Conservation (phyloP, 2,797 vertebrate genomes). For the Dendrocincla fuliginosa region DNA sequence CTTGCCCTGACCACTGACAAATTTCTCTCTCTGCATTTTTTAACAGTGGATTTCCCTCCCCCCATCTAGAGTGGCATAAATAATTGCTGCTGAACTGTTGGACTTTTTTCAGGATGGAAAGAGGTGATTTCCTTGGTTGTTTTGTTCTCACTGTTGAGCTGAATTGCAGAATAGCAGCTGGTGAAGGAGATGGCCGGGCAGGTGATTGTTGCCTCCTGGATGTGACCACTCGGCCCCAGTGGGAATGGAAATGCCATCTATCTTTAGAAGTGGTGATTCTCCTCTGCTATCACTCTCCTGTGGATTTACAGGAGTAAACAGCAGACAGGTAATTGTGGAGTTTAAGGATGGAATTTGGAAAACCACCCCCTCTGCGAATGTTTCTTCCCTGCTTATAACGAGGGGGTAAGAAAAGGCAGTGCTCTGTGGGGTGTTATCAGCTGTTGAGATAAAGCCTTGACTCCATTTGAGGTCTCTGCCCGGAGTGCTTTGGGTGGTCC, state of each 20-base stretch:
- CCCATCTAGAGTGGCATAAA: neutral
- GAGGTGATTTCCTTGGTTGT: neutral
- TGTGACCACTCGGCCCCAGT: fast-evolving
- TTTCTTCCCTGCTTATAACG: neutral
- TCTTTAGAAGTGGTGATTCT: neutral
- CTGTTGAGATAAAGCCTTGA: neutral
- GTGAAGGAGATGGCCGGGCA: neutral
- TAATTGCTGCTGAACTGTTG: neutral
- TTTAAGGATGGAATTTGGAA: neutral
- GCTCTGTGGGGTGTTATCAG: neutral
- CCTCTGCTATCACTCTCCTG: neutral
- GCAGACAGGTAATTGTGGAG: neutral
- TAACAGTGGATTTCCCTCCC: neutral
- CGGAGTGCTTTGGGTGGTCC: neutral
- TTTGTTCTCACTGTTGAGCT: neutral
- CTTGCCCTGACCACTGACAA: neutral
- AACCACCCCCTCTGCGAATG: fast-evolving
- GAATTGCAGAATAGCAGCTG: fast-evolving
- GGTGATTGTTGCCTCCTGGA: neutral
- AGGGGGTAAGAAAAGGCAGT: neutral
- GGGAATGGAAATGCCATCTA: neutral
- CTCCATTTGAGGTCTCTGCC: neutral
- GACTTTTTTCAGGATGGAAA: neutral
- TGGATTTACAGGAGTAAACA: neutral
- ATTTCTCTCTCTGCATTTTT: neutral